phyloP scores from a whole-genome alignment of 1,140 invertebrate species.

The Drosophila pachea region DNA sequence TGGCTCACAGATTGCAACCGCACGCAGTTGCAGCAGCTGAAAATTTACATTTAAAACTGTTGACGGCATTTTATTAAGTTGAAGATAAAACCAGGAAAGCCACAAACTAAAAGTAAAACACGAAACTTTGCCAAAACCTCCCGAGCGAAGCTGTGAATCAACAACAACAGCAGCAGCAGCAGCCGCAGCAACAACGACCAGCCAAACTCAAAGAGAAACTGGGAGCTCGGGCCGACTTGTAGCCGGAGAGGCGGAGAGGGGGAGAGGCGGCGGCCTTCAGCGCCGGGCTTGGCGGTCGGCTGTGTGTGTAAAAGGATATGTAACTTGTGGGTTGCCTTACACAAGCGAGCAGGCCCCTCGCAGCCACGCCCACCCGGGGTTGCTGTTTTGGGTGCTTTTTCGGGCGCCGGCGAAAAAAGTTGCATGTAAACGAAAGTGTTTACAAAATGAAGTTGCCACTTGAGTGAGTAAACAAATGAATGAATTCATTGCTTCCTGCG shows the following conservation, averaged over 20 bases:
- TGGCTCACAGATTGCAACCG: constrained; percentile 35
- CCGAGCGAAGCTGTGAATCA: constrained; percentile 70
- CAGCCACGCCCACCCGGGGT: background rate
- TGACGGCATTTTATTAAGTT: constrained; percentile 77
- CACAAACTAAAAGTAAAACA: constrained; percentile 77
- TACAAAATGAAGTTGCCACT: constrained; percentile 77
- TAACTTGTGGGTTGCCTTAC: constrained; percentile 74
- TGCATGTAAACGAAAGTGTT: constrained; percentile 77
- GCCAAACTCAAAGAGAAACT: constrained; percentile 28
- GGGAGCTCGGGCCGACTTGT: background rate
- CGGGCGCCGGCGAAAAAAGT: constrained; percentile 51
- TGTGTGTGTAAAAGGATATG: constrained; percentile 74
- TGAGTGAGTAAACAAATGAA: constrained; percentile 77
- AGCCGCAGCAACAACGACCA: constrained; percentile 11
- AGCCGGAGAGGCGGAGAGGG: constrained; percentile 4
- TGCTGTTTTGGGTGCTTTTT: constrained; percentile 52
- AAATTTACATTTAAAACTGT: constrained; percentile 77
- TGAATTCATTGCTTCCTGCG: constrained; percentile 72
- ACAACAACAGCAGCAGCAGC: constrained; percentile 40
- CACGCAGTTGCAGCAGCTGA: constrained; percentile 59
- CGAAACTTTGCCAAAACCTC: constrained; percentile 68
- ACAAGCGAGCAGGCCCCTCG: constrained; percentile 16
- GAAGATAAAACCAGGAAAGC: constrained; percentile 77
- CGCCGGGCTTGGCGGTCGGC: constrained; percentile 45
- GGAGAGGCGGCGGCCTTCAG: constrained; percentile 34